Conservation (phyloP, 2,888 invertebrate species). For the Apodemia duryi region DNA sequence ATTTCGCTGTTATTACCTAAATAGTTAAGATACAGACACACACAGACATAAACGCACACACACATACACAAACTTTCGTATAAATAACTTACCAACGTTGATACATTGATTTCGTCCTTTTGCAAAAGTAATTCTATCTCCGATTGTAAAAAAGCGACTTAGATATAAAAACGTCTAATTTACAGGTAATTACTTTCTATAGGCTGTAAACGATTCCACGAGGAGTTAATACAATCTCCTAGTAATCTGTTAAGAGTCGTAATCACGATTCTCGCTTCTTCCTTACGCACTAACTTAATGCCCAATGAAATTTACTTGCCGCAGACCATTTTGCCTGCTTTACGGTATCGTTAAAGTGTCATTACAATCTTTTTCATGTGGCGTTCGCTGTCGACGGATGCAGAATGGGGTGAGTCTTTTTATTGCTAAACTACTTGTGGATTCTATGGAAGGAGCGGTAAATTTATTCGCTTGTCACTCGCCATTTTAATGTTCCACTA, state of each 20-base stretch:
- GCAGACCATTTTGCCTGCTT: constrained; percentile 50
- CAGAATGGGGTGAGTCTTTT: constrained; percentile 81
- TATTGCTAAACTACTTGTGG: constrained; percentile 60
- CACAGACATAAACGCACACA: too few species aligned
- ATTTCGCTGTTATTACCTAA: too few species aligned
- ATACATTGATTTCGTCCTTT: too few species aligned
- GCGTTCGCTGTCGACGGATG: constrained; percentile 50
- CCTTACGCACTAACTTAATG: constrained; percentile 40
- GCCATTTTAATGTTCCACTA: constrained; percentile 33
- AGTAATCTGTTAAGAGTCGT: constrained; percentile 9
- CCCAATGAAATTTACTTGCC: constrained; percentile 58
- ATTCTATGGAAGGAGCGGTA: constrained; percentile 45
- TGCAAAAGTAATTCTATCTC: too few species aligned
- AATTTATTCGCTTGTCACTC: constrained; percentile 29
- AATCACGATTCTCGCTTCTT: constrained; percentile 14
- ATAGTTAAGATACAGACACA: too few species aligned
- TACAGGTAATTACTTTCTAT: constrained; percentile 4
- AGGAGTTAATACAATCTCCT: neutral
- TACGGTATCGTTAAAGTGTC: constrained; percentile 66
- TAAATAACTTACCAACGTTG: too few species aligned
- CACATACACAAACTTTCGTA: too few species aligned
- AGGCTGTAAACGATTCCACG: constrained; percentile 8
- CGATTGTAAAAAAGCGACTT: neutral
- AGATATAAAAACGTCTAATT: neutral
- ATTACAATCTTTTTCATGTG: constrained; percentile 75